These are phyloP conservation scores for Brachystomella parvula DNA, from an alignment of 1,140 invertebrate genomes.

Conservation along the genomic window DNA sequence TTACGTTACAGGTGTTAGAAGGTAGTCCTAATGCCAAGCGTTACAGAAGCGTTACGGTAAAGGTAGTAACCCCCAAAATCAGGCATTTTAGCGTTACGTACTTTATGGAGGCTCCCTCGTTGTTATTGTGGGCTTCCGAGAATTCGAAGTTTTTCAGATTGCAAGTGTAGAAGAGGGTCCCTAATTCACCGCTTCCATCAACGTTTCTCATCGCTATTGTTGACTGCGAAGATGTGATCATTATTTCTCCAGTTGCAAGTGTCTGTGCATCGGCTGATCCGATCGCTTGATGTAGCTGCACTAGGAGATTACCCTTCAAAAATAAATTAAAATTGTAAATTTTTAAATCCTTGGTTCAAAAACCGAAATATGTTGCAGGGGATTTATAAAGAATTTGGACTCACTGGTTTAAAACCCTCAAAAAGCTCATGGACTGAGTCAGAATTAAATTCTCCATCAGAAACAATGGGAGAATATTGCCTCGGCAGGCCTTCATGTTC, in stretches of 20 bases:
- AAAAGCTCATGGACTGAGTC: constrained; percentile 7
- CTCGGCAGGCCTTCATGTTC: constrained; percentile 1
- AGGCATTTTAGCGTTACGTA: too few relatives aligned
- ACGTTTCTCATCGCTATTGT: background rate
- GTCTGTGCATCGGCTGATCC: constrained; percentile 6
- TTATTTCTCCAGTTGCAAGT: constrained; percentile 3
- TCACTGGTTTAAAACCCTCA: background rate
- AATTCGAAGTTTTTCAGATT: background rate
- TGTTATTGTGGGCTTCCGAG: constrained; percentile 9
- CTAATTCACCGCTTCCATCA: background rate
- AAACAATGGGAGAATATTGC: constrained; percentile 21
- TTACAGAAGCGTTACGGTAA: too few relatives aligned
- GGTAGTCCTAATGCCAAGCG: too few relatives aligned
- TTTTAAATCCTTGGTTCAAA: background rate
- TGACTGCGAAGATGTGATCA: background rate
- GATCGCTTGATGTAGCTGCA: constrained; percentile 24
- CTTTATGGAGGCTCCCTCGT: background rate
- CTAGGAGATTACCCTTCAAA: background rate
- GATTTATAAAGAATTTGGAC: background rate
- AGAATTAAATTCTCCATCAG: constrained; percentile 18
- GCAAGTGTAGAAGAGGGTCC: background rate
- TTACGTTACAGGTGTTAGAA: too few relatives aligned
- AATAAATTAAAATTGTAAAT: background rate
- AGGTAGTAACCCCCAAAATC: too few relatives aligned
- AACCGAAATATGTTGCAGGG: too few relatives aligned